Evolutionary conservation across 2,888 invertebrate genomes (phyloP), one percentile per base, ranked within the genome.

Genomic region (Chironomus riparius): DNA sequence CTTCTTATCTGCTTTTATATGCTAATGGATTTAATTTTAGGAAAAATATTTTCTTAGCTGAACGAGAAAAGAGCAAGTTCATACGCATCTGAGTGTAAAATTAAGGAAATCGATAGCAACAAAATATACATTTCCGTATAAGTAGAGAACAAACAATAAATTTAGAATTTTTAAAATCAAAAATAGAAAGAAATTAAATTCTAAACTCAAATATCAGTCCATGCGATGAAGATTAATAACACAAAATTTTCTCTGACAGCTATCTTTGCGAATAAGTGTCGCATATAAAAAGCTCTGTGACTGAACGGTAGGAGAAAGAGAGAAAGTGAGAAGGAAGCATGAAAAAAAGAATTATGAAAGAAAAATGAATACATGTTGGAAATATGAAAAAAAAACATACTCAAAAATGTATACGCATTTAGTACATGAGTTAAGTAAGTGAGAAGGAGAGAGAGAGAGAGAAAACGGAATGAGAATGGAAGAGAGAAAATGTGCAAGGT

Each of bases 401-500:
- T 10, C 38, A 38, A 38, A 3, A 38, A 38, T 38, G 7, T 38
- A 38, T 38, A 38, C 38, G 38, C 38, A 38, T 38, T 38, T 10
- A 6, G 56, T 15, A 18, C 56, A 18, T n/a, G 56, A 15, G n/a
- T n/a, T n/a, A n/a, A 18, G 15, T 6, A 56, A 56, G 56, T 7
- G n/a, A 21, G 18, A 21, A 65, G 13, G 65, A 21, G 65, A 65
- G 18, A 15, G 62, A n/a, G n/a, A 21, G 18, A 21, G 24, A 5
- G 65, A 21, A 24, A 65, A 7, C 4, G 62, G 15, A 56, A 12
- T 3, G 62, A 62, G 38, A 10, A 38, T 38, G 7, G 10, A 38
- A 38, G 65, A 65, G 15, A 71, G 18, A 56, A 71, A 71, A 71
- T 56, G 50, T 71, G 71, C 71, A 71, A 71, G 71, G 71, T 71